phyloP scores from a whole-genome alignment of 2,888 invertebrate species.

The Tethea ocularis region DNA sequence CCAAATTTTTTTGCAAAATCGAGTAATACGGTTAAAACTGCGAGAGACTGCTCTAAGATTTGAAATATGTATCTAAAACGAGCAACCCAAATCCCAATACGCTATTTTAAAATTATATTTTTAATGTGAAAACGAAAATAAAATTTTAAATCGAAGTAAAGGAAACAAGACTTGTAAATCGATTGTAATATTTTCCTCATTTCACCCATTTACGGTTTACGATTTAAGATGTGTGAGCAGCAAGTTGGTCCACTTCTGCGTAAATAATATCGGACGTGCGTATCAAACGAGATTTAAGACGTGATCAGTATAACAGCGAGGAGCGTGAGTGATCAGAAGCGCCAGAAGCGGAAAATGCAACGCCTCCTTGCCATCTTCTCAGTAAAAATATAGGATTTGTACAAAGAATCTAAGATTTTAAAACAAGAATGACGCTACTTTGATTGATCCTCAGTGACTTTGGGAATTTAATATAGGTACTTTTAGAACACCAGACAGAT shows the following conservation, averaged over 20 bases:
- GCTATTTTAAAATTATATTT: background rate
- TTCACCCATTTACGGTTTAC: background rate
- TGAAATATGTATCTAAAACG: background rate
- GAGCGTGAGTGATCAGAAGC: background rate
- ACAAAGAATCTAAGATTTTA: too few relatives aligned
- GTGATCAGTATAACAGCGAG: background rate
- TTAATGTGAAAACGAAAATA: background rate
- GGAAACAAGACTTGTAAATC: background rate
- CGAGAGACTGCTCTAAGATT: too few relatives aligned
- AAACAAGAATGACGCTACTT: too few relatives aligned
- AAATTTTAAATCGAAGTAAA: background rate
- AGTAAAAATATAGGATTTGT: too few relatives aligned
- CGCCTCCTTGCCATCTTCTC: too few relatives aligned
- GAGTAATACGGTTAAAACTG: too few relatives aligned
- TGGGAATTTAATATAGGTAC: too few relatives aligned
- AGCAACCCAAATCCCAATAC: background rate
- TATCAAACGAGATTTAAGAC: background rate
- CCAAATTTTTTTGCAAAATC: too few relatives aligned
- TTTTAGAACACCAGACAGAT: too few relatives aligned
- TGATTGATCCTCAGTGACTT: too few relatives aligned
- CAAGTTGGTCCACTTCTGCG: background rate
- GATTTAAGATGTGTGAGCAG: background rate
- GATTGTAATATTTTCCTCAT: background rate
- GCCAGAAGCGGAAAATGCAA: too few relatives aligned
- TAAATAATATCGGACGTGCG: slow-evolving; percentile 2